Percentiles rank a stretch among this genome's conserved stretches.
These are phyloP conservation scores for Tetranychus truncatus DNA, from an alignment of 2,888 invertebrate species.

Conservation along the genomic window DNA sequence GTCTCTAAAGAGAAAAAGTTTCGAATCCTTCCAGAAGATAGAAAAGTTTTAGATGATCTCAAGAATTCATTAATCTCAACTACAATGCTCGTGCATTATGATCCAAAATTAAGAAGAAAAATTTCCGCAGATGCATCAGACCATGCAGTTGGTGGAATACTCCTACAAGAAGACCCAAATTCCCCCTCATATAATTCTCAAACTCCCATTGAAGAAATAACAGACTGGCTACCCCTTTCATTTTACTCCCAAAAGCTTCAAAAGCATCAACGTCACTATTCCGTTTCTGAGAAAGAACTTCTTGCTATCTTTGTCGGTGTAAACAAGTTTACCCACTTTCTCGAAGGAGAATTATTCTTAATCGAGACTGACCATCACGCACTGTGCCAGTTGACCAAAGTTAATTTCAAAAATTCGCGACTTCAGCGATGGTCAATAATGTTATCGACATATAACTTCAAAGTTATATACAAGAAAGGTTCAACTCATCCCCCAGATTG, in stretches of 20 bases:
- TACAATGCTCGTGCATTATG: background rate
- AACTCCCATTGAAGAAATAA: background rate
- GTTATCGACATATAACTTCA: background rate
- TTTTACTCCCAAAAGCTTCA: background rate
- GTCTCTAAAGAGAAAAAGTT: background rate
- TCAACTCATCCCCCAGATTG: background rate
- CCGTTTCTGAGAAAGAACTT: background rate
- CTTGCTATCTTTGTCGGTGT: background rate
- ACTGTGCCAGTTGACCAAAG: background rate
- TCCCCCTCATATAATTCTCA: background rate
- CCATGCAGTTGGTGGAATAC: background rate
- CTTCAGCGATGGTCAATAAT: background rate
- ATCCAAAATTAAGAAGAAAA: background rate
- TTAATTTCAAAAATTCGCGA: background rate
- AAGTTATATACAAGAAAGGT: background rate
- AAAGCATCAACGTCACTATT: background rate
- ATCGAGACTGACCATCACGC: background rate
- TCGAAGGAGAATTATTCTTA: background rate
- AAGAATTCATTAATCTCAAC: background rate
- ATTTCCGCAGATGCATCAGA: background rate
- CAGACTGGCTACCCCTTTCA: background rate
- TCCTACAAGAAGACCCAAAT: background rate
- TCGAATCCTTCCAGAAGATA: background rate
- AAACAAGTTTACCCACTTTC: background rate
- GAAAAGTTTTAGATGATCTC: background rate